phyloP scores from a whole-genome alignment of 2,888 invertebrate species.

The Agrochola circellaris region DNA sequence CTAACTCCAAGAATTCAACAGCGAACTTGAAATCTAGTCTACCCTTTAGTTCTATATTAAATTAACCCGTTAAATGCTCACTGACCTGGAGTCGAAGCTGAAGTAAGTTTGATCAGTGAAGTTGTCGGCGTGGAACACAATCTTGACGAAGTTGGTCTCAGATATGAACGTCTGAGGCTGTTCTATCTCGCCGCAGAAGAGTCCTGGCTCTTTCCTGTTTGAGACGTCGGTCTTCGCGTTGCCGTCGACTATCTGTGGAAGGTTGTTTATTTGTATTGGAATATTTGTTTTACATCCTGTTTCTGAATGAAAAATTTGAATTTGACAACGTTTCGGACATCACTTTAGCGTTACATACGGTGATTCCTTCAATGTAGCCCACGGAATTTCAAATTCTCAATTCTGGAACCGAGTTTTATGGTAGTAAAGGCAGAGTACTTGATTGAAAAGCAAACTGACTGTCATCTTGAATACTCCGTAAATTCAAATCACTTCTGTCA shows the following conservation, averaged over 20 bases:
- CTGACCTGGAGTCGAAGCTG: slow-evolving; percentile 93
- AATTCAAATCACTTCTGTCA: too few relatives aligned
- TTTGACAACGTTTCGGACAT: too few relatives aligned
- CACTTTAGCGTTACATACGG: too few relatives aligned
- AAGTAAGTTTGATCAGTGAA: slow-evolving; percentile 98
- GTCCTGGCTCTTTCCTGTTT: slow-evolving; percentile 96
- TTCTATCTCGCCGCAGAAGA: slow-evolving; percentile 98
- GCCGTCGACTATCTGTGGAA: slow-evolving; percentile 95
- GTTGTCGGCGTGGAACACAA: slow-evolving; percentile 97
- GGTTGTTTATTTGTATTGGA: slow-evolving; percentile 6
- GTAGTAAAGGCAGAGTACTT: too few relatives aligned
- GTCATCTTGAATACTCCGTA: too few relatives aligned
- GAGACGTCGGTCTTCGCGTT: slow-evolving; percentile 97
- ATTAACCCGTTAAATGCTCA: slow-evolving; percentile 87
- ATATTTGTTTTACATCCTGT: background rate
- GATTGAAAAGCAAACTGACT: background rate
- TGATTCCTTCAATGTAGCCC: too few relatives aligned
- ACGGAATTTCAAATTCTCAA: too few relatives aligned
- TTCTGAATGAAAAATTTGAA: too few relatives aligned
- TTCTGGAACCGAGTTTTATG: too few relatives aligned
- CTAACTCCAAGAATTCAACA: slow-evolving; percentile 21
- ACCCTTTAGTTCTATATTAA: slow-evolving; percentile 89
- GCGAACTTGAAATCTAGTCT: slow-evolving; percentile 79
- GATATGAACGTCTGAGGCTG: slow-evolving; percentile 98
- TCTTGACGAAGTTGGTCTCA: slow-evolving; percentile 97